Percentiles rank a stretch among this genome's conserved stretches.
Evolutionary conservation across 2,113 vertebrate genomes (phyloP).

Genomic region (Panthera uncia): DNA sequence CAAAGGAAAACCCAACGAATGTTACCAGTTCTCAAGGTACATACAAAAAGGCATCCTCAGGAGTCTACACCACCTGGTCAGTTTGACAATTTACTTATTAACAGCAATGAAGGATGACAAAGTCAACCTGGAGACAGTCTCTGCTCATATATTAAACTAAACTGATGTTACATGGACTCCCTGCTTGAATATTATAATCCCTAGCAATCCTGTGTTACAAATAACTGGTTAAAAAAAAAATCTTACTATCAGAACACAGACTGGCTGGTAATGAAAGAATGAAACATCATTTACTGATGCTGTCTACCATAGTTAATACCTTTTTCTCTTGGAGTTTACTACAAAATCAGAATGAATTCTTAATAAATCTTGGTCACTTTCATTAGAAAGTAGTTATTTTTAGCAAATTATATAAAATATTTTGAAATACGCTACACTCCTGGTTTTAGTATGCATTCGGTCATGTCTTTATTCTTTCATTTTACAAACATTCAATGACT

Average conservation of each 20-base stretch:
- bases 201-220: not conserved
- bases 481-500: not conserved
- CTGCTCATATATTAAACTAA: not conserved
- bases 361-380: slow-evolving; percentile 11
- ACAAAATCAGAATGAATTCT: slow-evolving; percentile 8
- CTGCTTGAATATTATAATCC: not conserved
- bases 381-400: not conserved
- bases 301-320: not conserved
- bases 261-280: not conserved
- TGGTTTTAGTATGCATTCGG: not conserved
- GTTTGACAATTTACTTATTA: not conserved
- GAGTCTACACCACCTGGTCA: not conserved
- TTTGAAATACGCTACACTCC: not conserved
- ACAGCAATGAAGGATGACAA: not conserved
- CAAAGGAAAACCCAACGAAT: not conserved
- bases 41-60: too few species aligned
- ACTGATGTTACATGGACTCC: not conserved
- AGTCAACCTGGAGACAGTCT: not conserved
- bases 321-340: not conserved
- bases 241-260: not conserved
- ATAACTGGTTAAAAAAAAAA: not conserved
- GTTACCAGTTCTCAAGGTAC: not conserved
- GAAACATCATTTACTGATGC: not conserved
- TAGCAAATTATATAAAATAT: not conserved
- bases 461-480: not conserved